Evolutionary conservation across 2,888 invertebrate genomes (phyloP).

Genomic region (Microplitis deprimator): DNA sequence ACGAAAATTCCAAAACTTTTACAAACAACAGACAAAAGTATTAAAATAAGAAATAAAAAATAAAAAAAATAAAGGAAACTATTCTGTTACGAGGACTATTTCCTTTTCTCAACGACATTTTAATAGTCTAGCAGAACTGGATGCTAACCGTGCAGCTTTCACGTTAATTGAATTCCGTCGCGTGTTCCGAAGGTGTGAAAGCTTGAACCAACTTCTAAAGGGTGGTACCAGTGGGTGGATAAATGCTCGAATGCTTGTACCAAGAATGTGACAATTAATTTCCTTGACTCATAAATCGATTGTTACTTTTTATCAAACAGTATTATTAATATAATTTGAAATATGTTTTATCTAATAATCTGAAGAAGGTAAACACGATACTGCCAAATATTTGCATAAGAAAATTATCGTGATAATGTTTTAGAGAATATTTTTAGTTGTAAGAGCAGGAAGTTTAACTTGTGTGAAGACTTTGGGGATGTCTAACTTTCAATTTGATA

Average conservation of each 20-base stretch:
- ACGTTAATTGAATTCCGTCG: slow-evolving; percentile 44
- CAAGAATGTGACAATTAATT: slow-evolving; percentile 26
- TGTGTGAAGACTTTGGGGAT: slow-evolving; percentile 2
- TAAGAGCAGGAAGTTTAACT: background rate
- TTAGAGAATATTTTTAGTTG: background rate
- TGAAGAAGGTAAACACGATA: background rate
- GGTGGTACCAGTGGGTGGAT: background rate
- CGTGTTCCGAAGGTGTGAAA: slow-evolving; percentile 23
- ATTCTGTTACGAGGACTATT: slow-evolving; percentile 17
- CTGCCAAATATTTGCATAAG: slow-evolving; percentile 7
- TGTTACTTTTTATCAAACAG: background rate
- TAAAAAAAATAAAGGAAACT: background rate
- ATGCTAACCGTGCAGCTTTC: slow-evolving; percentile 33
- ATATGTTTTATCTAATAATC: too few species aligned
- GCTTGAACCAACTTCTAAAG: slow-evolving; percentile 2
- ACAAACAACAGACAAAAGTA: background rate
- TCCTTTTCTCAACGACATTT: slow-evolving; percentile 26
- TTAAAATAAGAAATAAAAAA: background rate
- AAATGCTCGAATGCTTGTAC: slow-evolving; percentile 2
- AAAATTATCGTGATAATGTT: background rate
- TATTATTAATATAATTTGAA: background rate
- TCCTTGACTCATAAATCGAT: background rate
- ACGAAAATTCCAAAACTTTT: background rate
- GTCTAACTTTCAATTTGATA: slow-evolving; percentile 42
- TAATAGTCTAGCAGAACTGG: slow-evolving; percentile 30